Conservation (phyloP, 2,888 invertebrate genomes). For the Ypsolopha scabrella region DNA sequence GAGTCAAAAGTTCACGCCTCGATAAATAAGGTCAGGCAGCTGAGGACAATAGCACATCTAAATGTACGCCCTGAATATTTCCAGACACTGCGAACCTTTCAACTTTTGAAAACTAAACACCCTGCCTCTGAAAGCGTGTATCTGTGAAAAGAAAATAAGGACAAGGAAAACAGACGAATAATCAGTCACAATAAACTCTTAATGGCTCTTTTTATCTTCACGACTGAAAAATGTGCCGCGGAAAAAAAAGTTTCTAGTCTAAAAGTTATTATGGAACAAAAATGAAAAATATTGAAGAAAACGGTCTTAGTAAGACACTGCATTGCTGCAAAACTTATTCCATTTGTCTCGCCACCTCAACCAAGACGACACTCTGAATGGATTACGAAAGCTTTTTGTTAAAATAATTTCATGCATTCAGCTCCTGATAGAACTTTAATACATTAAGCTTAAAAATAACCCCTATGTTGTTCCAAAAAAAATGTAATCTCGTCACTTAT, state of each 20-base stretch:
- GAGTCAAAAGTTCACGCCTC: no score
- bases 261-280: background rate
- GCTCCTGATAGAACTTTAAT: no score
- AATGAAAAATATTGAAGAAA: background rate
- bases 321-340: conserved; percentile 3
- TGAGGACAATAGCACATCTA: no score
- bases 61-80: no score
- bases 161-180: background rate
- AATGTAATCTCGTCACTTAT: background rate
- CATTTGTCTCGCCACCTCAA: background rate
- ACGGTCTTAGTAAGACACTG: background rate
- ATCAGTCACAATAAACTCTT: background rate
- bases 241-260: conserved; percentile 1
- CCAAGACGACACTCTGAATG: background rate
- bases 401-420: background rate
- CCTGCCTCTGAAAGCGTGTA: no score
- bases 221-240: background rate
- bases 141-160: background rate
- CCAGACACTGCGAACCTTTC: no score
- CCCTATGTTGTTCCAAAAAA: background rate
- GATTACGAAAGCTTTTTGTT: background rate
- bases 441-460: background rate
- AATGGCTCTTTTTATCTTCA: conserved; percentile 1
- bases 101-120: no score
- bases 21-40: no score